Percentiles rank a stretch among this genome's conserved stretches.
phyloP scores from a whole-genome alignment of 2,797 vertebrate genomes.

The Gymnothorax reevesii region DNA sequence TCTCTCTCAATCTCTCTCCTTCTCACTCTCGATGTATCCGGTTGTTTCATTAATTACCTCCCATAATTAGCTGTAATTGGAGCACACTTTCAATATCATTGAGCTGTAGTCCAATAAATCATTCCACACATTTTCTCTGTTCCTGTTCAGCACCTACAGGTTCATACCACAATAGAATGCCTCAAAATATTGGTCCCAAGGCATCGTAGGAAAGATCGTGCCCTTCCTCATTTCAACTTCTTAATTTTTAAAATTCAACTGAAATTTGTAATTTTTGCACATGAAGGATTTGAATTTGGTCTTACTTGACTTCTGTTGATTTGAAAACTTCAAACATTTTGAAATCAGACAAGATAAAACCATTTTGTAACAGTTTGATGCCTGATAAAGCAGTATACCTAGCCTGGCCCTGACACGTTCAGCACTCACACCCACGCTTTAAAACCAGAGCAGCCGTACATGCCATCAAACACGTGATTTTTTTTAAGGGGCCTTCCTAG shows the following conservation, averaged over 20 bases:
- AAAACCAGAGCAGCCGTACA: neutral
- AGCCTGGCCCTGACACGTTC: neutral
- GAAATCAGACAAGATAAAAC: no score
- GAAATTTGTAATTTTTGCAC: no score
- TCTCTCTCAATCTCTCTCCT: conserved; percentile 38
- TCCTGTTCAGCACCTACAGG: neutral
- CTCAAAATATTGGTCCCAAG: neutral
- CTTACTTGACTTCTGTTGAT: no score
- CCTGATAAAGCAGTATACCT: neutral
- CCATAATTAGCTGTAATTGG: conserved; percentile 1
- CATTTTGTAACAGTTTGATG: no score
- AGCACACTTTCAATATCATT: neutral
- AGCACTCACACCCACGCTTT: neutral
- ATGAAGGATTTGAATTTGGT: no score
- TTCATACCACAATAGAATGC: neutral
- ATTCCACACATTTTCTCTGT: neutral
- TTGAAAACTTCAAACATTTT: no score
- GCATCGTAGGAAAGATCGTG: no score
- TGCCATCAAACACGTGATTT: no score
- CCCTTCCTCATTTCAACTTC: no score
- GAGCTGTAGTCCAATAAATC: neutral
- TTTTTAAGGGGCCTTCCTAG: no score
- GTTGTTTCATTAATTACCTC: neutral
- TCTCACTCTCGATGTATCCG: conserved; percentile 16
- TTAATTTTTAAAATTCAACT: no score